Evolutionary conservation across 2,797 vertebrate genomes (phyloP), one percentile per base, ranked within the genome.

Genomic region (Leucoraja ocellata): DNA sequence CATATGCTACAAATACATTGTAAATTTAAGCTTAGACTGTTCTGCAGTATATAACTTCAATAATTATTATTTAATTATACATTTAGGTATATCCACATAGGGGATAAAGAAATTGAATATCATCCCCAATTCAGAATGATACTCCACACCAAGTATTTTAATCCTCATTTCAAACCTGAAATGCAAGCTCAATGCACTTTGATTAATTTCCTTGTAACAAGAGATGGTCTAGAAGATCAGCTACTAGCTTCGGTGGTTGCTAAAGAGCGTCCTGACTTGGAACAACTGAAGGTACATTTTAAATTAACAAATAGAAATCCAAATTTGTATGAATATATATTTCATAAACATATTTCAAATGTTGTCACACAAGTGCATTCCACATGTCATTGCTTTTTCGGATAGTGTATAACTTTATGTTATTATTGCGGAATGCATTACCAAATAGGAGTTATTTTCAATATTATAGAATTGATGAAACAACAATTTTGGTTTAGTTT

Each of bases 131-230:
- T 97, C 95, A 96, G 94, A n/a, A 95, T 97, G 46, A 96, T 97
- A 90, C 95, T 97, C 93, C 97, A 97, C 16, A 97, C 96, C 94
- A 97, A 96, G 16, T 94, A 94, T 74, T 96, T 95, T 95, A 97
- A 96, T 94, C 96, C 96, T 0, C 97, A 97, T 94, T 97, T 96
- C 95, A 96, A 97, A 93, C 97, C 97, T 0, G 96, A 97, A 95
- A 96, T 96, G 95, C 97, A 97, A 94, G 97, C 97, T 0, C 96
- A 97, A 94, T 97, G 97, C 94, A 96, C 97, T 0, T 94, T 97
- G 21, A 96, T 97, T 95, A 97, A 97, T 95, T 97, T 97, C 95
- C 93, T 96, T 93, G 96, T 97, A 94, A 97, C 96, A 21, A 94
- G 95, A 88, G 97, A 97, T 0, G 96, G 96, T 13, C 94, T 97